Evolutionary conservation across 2,888 invertebrate genomes (phyloP).

Genomic region (Mayetiola destructor): DNA sequence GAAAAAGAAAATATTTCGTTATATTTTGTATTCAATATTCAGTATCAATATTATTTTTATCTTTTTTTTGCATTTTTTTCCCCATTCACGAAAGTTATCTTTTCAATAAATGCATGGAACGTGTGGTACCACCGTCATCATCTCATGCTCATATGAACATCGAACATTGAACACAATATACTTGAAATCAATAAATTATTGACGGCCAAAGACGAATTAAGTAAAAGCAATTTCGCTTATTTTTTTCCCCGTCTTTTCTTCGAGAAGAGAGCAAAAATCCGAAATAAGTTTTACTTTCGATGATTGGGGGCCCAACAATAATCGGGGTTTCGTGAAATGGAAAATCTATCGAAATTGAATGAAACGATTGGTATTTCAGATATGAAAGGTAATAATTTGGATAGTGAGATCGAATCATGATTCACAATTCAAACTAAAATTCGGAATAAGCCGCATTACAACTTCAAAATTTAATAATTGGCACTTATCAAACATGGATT

Average conservation of each 20-base stretch:
- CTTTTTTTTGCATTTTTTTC: too few species aligned
- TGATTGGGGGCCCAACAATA: neutral
- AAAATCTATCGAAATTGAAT: neutral
- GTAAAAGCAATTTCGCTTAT: too few species aligned
- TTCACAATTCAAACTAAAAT: neutral
- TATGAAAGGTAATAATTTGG: neutral
- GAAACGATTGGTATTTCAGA: neutral
- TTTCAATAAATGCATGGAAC: neutral
- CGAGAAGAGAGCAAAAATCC: neutral
- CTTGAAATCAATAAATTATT: conserved; percentile 5
- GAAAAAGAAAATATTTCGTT: too few species aligned
- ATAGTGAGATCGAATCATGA: neutral
- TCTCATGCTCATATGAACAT: too few species aligned
- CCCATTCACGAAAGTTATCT: neutral
- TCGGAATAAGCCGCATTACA: neutral
- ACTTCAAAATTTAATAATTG: neutral
- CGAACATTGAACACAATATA: neutral
- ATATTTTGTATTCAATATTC: too few species aligned
- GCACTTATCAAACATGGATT: neutral
- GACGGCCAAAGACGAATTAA: conserved; percentile 11
- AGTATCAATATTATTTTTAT: too few species aligned
- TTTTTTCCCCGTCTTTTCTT: too few species aligned
- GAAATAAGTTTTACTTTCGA: neutral
- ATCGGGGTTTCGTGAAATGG: neutral
- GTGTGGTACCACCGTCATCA: too few species aligned